Base-by-base conservation (phyloP, 92 coral and sea anemone species). In the Zoanthus gigantus region DNA sequence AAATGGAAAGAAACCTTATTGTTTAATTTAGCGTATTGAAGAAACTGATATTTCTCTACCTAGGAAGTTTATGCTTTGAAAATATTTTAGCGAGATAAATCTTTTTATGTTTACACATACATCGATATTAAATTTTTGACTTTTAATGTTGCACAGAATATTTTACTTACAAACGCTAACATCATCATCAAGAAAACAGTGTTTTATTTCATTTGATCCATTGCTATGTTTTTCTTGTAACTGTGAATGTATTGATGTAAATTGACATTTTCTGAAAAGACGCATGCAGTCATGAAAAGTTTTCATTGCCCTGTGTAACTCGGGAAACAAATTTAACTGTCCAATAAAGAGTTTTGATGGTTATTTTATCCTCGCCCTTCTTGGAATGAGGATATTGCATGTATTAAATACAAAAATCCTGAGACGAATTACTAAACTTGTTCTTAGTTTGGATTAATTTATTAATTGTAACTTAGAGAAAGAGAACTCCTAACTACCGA, bases 51-150 rank as follows among this genome's bases (percentile, higher is more conserved):
- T 77, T 77, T 67, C 60, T 44, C 31, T 30, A 31, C 75, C 9
- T 8, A 28, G 14, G 47, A 45, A 63, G 16, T 30, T 77, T 53
- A 46, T 45, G 60, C 85, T 81, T 81, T 75, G 75, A 18, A 81
- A 80, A 80, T 45, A 57, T 65, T 80, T 45, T 66, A 80, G 56
- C 66, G 29, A 58, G 74, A 18, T 65, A 65, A 80, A 79, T 45
- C 57, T 78, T 5, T 30, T 5, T 45, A 45, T 81, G 61, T 81
- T 81, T 81, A 81, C 85, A 81, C 61, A 81, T 45, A 66, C 75
- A 37, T 65, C 66, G 52, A 32, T 63, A 67, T 31, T 48, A 48
- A 50, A 81, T 45, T 81, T 81, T 66, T 47, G 60, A 81, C 85
- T 81, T 47, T 67, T 81, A 65, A 81, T 81, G 60, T 65, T 67